Conservation (phyloP, 2,797 vertebrate genomes). For the Sebastes dallii region DNA sequence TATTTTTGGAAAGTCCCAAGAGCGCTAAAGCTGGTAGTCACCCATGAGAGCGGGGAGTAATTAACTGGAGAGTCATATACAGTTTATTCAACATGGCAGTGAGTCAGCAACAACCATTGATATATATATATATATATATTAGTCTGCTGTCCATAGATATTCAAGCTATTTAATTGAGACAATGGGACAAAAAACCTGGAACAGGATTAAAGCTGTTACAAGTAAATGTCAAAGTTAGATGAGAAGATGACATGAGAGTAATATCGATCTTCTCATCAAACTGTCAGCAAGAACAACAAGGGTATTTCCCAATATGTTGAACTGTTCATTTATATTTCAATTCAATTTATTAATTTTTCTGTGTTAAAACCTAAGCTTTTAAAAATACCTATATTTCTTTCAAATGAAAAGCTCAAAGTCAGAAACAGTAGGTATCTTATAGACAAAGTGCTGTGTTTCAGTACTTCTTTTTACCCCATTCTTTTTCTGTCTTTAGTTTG, state of each 20-base stretch:
- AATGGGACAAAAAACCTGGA: no score
- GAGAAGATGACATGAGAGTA: no score
- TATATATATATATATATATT: no score
- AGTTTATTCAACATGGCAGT: background rate
- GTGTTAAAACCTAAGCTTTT: background rate
- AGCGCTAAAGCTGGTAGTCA: constrained; percentile 2
- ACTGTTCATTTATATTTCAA: no score
- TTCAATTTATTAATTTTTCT: no score
- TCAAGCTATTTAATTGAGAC: no score
- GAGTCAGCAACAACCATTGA: background rate
- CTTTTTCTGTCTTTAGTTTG: background rate
- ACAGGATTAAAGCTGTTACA: no score
- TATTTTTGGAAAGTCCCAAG: constrained; percentile 30
- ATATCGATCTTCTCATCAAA: no score
- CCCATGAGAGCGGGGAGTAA: background rate
- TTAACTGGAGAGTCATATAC: constrained; percentile 26
- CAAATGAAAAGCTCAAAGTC: background rate
- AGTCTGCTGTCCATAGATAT: background rate
- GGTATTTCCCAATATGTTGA: no score
- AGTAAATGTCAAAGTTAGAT: no score
- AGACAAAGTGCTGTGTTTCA: background rate
- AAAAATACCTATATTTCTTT: background rate
- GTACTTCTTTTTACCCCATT: background rate
- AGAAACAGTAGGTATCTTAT: background rate
- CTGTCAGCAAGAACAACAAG: no score